Evolutionary conservation across 2,888 invertebrate species (phyloP).

Genomic region (Fragum whitleyi): DNA sequence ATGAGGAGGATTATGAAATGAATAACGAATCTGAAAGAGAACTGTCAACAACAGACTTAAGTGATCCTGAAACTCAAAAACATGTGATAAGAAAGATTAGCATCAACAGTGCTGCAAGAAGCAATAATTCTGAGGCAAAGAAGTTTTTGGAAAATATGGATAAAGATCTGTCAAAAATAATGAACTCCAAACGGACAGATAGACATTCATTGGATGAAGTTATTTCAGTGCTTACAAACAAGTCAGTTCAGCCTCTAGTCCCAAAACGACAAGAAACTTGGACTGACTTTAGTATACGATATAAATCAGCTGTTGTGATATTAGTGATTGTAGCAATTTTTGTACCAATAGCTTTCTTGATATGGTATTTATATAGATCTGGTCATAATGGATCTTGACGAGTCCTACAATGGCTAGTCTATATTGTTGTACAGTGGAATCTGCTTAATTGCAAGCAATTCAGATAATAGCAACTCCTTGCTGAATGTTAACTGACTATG

Average conservation of each 20-base stretch:
- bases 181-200: constrained; percentile 72
- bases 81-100: constrained; percentile 79
- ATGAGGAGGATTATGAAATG: constrained; percentile 55
- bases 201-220: constrained; percentile 81
- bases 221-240: constrained; percentile 79
- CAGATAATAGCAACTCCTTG: neutral
- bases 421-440: neutral
- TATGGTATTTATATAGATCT: neutral
- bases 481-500: neutral
- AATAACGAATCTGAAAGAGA: constrained; percentile 71
- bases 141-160: constrained; percentile 82
- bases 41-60: constrained; percentile 73
- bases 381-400: constrained; percentile 16
- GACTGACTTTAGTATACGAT: constrained; percentile 77
- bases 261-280: constrained; percentile 1
- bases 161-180: constrained; percentile 78
- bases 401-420: neutral
- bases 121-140: constrained; percentile 76
- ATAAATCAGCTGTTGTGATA: constrained; percentile 62
- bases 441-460: neutral
- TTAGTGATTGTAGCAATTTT: constrained; percentile 39
- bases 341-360: constrained; percentile 15
- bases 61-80: constrained; percentile 80
- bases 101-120: constrained; percentile 76
- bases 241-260: constrained; percentile 76